Base-by-base conservation (phyloP, 2,797 vertebrate species). In the Crax fasciolata region DNA sequence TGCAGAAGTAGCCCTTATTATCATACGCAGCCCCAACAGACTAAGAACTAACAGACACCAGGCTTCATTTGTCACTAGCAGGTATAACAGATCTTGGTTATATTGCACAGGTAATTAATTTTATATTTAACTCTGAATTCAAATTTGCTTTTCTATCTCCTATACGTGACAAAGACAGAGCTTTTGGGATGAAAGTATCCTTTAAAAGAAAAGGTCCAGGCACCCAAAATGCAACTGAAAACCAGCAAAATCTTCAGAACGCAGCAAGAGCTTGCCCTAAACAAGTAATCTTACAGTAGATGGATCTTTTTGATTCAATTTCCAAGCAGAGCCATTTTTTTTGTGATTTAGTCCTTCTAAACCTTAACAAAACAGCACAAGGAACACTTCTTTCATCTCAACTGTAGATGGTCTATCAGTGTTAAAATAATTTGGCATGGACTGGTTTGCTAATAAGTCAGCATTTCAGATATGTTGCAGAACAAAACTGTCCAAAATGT, bases 331-430 rank as follows among this genome's bases (percentile, higher is more conserved):
- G 80, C 71, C 82, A 80, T 84, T 80, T 94, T 80, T 94, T 94
- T 90, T 95, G 73, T 93, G 84, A 92, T 93, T 93, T 79, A 95
- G 87, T 91, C 71, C 46, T 81, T 91, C 89, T 93, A 91, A 95
- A 93, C 80, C 91, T 76, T 88, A 94, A 93, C 89, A 94, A 90
- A 96, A 91, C 49, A 84, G 80, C 80, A 84, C 4, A 0, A 88
- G 59, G 63, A 93, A 90, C 0, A 6, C 89, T 82, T 91, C 84
- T 88, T 87, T 39, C 63, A 93, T 85, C 90, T 89, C 83, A 84
- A 25, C 54, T 55, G 85, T 66, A 93, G 85, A 79, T 57, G 82
- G 74, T 24, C 84, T 77, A 89, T 94, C 93, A 93, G 90, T 94
- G 95, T 96, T 84, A 91, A 96, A 96, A 95, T 93, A 93, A 95